Evolutionary conservation across 92 coral and sea anemone species (phyloP), one percentile per base, ranked within the genome.

Genomic region (Galaxea fascicularis): DNA sequence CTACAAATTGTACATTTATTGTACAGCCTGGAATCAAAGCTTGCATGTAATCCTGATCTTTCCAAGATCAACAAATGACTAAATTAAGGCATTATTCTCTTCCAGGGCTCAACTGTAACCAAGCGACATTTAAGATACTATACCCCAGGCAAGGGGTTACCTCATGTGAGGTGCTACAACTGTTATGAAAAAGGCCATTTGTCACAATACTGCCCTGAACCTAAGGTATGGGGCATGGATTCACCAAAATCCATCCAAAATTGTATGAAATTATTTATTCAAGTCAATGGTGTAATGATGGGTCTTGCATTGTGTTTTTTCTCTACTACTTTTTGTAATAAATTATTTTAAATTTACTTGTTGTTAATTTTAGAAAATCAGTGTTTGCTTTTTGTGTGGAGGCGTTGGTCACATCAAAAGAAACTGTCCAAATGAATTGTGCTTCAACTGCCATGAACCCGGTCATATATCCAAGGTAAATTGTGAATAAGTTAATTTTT

Each of bases 101-200:
- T 47, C 56, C 51, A 82, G 86, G 71, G 57, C 71, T 27, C 78
- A 8, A 35, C 8, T 9, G 35, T 1, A 3, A 4, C 29, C 28
- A 82, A 46, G 52, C 53, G 18, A 25, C 78, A 21, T 10, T 77
- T 92, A 63, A 82, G 98, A 63, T 94, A 94, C 79, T 92, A 94
- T 66, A 66, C 66, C 4, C 82, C 75, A 29, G 85, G 89, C 3
- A 57, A 82, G 24, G 80, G 71, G 22, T 47, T 59, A 3, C 73
- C 81, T 26, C 73, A 90, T 54, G 44, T 84, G 25, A 89, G 92
- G 65, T 97, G 99, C 57, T 84, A 54, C 73, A 97, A 95, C 91
- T 97, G 99, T 84, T 91, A 95, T 62, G 97, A 93, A 76, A 93
- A 59, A 85, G 99, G 99, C 3, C 99, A 97, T 85, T 78, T 82